Base-by-base conservation (phyloP, 2,113 vertebrate genomes). In the Sceloporus undulatus region DNA sequence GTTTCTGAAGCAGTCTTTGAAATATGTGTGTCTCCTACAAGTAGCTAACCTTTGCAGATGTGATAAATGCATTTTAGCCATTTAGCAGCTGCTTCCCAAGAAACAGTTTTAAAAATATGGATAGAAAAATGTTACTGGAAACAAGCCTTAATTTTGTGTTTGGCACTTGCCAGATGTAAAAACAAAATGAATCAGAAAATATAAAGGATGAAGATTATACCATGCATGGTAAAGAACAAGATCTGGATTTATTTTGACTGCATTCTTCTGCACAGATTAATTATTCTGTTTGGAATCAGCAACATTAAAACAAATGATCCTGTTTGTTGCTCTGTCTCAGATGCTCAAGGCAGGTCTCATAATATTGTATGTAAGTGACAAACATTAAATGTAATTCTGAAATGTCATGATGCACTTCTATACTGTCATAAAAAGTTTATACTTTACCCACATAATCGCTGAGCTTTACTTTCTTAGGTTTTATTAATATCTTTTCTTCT, bases 361-460 rank as follows among this genome's bases (percentile, higher is more conserved):
- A 87, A 73, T 25, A 59, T n/a, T 62, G 34, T 40, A 73, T 62
- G 34, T 56, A 73, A 71, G 27, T n/a, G 48, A 48, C n/a, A 70
- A 52, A 81, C 59, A 40, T 27, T 10, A 40, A 40, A 79, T 68
- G 21, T 70, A 79, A 87, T 54, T 68, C 56, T n/a, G 82, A 77
- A 88, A 23, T 13, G 14, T 40, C 54, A 77, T 65, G 5, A 77
- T n/a, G 42, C 38, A 52, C 13, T 74, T 87, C n/a, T 65, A 14
- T 68, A 77, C n/a, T 68, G 75, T 21, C 14, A 54, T 18, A 82
- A 75, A 87, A 27, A 90, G 85, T 87, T 0, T 79, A 73, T 85
- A 87, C 92, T 74, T 97, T 97, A 98, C 98, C 98, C 4, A 98
- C 81, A 82, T 98, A 98, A 78, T 98, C 96, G 0, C 96, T 96